phyloP scores from a whole-genome alignment of 2,888 invertebrate genomes.

The Ernsta delagoae region DNA sequence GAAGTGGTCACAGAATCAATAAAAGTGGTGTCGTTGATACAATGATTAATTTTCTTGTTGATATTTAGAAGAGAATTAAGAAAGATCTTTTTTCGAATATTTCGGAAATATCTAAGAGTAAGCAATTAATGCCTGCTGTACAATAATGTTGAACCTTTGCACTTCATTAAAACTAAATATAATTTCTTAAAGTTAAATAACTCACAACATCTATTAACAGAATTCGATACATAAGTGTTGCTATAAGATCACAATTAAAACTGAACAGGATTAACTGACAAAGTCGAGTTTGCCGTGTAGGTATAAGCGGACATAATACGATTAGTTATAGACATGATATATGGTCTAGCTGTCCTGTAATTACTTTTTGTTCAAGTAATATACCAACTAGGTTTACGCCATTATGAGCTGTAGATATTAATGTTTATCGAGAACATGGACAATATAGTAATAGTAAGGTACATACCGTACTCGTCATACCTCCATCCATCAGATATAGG shows the following conservation, averaged over 20 bases:
- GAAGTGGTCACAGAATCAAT: constrained; percentile 3
- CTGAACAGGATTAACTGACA: not conserved
- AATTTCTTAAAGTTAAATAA: not conserved
- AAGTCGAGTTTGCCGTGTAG: not conserved
- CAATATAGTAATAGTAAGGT: too few species aligned
- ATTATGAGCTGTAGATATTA: not conserved
- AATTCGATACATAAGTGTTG: too few species aligned
- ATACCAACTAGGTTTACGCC: not conserved
- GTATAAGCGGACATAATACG: constrained; percentile 16
- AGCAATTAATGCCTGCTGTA: too few species aligned
- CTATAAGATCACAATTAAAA: not conserved
- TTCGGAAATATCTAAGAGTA: too few species aligned
- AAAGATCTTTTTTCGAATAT: too few species aligned
- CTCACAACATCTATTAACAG: too few species aligned
- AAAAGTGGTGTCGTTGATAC: not conserved
- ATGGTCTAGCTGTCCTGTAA: constrained; percentile 15
- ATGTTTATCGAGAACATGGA: not conserved
- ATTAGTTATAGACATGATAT: constrained; percentile 19
- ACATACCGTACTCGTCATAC: too few species aligned
- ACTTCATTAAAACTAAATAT: not conserved
- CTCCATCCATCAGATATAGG: too few species aligned
- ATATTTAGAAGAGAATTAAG: too few species aligned
- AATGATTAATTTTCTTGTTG: not conserved
- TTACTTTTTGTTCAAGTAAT: constrained; percentile 21
- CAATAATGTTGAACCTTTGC: too few species aligned